Evolutionary conservation across 2,113 vertebrate genomes (phyloP).

Genomic region (Embiotoca jacksoni): DNA sequence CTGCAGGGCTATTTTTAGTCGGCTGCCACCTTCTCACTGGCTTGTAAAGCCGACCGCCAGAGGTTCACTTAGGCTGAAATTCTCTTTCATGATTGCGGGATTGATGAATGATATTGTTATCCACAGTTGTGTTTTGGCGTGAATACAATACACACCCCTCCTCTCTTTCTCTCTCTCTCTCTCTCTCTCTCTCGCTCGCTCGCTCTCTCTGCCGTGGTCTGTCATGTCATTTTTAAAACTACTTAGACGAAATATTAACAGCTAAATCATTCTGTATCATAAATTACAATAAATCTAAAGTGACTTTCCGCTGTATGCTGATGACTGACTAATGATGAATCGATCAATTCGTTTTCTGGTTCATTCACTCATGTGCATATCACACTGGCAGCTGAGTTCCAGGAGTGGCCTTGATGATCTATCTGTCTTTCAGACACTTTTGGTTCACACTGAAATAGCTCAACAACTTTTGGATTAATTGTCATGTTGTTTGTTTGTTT

Average conservation of each 20-base stretch:
- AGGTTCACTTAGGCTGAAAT: constrained; percentile 64
- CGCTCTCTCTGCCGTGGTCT: background rate
- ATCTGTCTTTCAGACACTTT: too few species aligned
- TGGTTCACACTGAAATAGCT: too few species aligned
- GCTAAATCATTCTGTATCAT: background rate
- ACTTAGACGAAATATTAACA: background rate
- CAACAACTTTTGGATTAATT: too few species aligned
- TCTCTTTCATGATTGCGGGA: constrained; percentile 48
- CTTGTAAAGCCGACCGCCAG: constrained; percentile 65
- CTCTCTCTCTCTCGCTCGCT: background rate
- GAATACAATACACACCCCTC: constrained; percentile 19
- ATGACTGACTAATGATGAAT: constrained; percentile 2
- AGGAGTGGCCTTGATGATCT: background rate
- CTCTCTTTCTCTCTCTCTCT: background rate
- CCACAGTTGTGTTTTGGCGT: constrained; percentile 45
- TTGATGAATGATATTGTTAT: constrained; percentile 62
- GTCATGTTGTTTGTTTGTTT: background rate
- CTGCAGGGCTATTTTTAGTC: constrained; percentile 78
- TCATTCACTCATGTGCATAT: background rate
- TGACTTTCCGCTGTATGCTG: constrained; percentile 1
- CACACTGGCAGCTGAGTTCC: background rate
- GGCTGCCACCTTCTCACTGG: constrained; percentile 64
- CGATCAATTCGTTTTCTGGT: background rate
- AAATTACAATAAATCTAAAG: background rate
- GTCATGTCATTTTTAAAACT: constrained; percentile 4